phyloP scores from a whole-genome alignment of 2,797 vertebrate species.

The Galaxias olidus region DNA sequence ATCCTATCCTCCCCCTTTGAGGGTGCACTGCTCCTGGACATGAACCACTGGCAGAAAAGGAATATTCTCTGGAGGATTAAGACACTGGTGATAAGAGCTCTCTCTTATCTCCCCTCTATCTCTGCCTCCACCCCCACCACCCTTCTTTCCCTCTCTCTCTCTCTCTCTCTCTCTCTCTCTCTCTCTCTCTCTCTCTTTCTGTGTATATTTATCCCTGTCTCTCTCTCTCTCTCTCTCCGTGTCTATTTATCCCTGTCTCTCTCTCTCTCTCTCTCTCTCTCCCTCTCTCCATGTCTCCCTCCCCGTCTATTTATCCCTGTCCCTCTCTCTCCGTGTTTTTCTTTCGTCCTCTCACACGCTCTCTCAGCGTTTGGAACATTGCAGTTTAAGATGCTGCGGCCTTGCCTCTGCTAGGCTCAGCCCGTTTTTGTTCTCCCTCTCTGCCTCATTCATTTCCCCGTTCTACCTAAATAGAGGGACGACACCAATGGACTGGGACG shows the following conservation, averaged over 20 bases:
- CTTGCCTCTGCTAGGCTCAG: conserved; percentile 66
- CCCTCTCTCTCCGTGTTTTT: conserved; percentile 16
- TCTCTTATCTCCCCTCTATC: not conserved
- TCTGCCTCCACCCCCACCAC: not conserved
- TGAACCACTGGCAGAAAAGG: conserved; percentile 28
- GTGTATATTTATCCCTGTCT: not conserved
- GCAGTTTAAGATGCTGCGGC: conserved; percentile 59
- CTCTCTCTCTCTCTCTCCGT: conserved; percentile 15
- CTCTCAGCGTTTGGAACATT: conserved; percentile 52
- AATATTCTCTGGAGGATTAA: conserved; percentile 43
- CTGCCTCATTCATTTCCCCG: conserved; percentile 60
- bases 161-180: conserved; percentile 22
- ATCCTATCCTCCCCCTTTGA: conserved; percentile 6
- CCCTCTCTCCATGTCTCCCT: not conserved
- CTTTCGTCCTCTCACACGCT: conserved; percentile 29
- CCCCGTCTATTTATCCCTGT: not conserved
- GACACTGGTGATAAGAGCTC: conserved; percentile 40
- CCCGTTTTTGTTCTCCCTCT: conserved; percentile 52
- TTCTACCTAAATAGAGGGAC: conserved; percentile 59
- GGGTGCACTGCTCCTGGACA: conserved; percentile 18
- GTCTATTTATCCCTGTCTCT: not conserved
- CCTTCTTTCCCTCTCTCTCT: not conserved
- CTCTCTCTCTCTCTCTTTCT: not conserved
- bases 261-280: conserved; percentile 22
- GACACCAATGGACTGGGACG: conserved; percentile 34